Evolutionary conservation across 2,113 vertebrate species (phyloP).

Genomic region (Panthera leo): DNA sequence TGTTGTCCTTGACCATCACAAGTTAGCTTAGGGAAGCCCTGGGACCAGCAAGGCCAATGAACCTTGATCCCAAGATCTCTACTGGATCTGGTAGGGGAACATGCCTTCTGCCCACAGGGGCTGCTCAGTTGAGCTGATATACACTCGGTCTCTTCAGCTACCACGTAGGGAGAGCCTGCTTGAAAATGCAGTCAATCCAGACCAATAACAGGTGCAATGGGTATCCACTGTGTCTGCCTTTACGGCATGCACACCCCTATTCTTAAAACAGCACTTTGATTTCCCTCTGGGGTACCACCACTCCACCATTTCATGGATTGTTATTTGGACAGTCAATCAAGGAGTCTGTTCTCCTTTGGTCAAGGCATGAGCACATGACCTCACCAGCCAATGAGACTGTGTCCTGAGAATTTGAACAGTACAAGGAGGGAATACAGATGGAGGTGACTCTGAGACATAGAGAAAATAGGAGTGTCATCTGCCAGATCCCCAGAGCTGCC

Average conservation of each 20-base stretch:
- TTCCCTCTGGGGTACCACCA: not conserved
- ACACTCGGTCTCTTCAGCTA: not conserved
- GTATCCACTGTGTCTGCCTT: not conserved
- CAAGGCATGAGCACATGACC: not conserved
- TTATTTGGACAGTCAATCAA: not conserved
- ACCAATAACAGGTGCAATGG: not conserved
- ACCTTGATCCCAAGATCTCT: not conserved
- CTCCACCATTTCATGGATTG: too few species aligned
- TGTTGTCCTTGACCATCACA: not conserved
- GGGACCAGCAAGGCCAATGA: not conserved
- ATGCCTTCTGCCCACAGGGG: not conserved
- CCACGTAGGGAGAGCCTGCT: fast-evolving
- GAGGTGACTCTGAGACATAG: not conserved
- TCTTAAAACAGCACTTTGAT: not conserved
- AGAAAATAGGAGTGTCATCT: not conserved
- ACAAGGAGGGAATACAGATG: not conserved
- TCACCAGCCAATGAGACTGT: not conserved
- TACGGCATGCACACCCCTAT: too few species aligned
- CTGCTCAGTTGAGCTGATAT: not conserved
- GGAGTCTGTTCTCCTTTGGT: too few species aligned
- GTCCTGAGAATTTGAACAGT: not conserved
- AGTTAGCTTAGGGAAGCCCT: not conserved
- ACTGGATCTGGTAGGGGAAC: not conserved
- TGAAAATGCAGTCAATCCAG: not conserved
- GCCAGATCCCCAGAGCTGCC: not conserved